Percentiles rank a stretch among this genome's conserved stretches.
Conservation (phyloP, 2,888 invertebrate species). For the Caenorhabditis japonica region DNA sequence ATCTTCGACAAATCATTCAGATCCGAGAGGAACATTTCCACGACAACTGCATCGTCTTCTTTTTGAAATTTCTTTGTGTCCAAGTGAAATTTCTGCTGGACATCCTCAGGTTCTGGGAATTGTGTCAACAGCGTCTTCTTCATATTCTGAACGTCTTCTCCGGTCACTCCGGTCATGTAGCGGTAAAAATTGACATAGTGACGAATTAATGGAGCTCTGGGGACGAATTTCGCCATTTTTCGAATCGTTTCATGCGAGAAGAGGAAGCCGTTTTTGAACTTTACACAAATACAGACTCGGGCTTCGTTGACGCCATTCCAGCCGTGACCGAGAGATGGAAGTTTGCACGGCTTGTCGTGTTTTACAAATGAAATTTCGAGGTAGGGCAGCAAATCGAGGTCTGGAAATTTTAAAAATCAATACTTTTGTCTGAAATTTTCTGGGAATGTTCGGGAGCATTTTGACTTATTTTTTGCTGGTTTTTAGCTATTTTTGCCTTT, state of each 20-base stretch:
- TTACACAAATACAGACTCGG: slow-evolving; percentile 27
- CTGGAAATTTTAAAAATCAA: slow-evolving; percentile 21
- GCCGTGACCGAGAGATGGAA: slow-evolving; percentile 29
- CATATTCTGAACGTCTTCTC: neutral
- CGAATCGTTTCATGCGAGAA: slow-evolving; percentile 39
- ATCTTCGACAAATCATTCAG: slow-evolving; percentile 45
- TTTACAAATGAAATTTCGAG: slow-evolving; percentile 50
- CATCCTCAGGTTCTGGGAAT: slow-evolving; percentile 26
- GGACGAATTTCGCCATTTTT: slow-evolving; percentile 41
- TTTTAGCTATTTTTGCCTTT: no score
- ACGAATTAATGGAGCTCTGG: slow-evolving; percentile 42
- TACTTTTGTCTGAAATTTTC: neutral
- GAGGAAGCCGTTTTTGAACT: slow-evolving; percentile 31
- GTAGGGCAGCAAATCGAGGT: slow-evolving; percentile 48
- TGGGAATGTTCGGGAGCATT: no score
- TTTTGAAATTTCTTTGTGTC: slow-evolving; percentile 28
- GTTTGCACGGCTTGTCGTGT: slow-evolving; percentile 28
- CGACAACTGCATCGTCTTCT: slow-evolving; percentile 52
- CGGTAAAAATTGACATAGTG: slow-evolving; percentile 53
- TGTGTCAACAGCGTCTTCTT: slow-evolving; percentile 32
- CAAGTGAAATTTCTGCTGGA: slow-evolving; percentile 51
- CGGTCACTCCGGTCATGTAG: slow-evolving; percentile 25
- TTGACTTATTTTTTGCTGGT: no score
- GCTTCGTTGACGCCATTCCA: slow-evolving; percentile 28
- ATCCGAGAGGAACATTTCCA: slow-evolving; percentile 56